Evolutionary conservation across 2,113 vertebrate genomes (phyloP).

Genomic region (Noctilio leporinus): DNA sequence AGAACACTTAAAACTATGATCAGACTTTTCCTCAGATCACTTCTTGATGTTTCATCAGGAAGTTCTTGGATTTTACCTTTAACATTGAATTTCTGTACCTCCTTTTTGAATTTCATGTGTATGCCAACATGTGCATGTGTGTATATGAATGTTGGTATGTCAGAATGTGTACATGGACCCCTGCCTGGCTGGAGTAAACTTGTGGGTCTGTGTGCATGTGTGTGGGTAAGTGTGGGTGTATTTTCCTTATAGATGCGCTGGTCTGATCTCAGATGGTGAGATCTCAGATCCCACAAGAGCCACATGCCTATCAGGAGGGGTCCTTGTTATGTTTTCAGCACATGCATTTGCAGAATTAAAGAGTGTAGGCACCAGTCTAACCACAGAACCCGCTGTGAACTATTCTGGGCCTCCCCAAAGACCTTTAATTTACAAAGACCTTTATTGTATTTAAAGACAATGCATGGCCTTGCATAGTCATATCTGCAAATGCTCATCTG

Average conservation of each 20-base stretch:
- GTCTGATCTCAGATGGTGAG: not conserved
- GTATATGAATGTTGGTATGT: not conserved
- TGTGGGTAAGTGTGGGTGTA: not conserved
- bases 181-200: not conserved
- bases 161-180: not conserved
- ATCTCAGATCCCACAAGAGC: conserved; percentile 50
- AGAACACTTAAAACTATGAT: not conserved
- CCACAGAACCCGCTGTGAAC: conserved; percentile 61
- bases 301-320: conserved; percentile 45
- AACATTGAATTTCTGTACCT: not conserved
- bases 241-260: conserved; percentile 7
- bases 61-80: conserved; percentile 22
- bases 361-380: conserved; percentile 50
- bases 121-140: not conserved
- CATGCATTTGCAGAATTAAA: conserved; percentile 73
- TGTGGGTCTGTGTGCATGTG: not conserved
- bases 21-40: not conserved
- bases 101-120: not conserved
- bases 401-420: conserved; percentile 63
- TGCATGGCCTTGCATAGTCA: not conserved
- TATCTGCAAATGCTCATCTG: not conserved
- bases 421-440: conserved; percentile 66
- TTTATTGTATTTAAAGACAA: conserved; percentile 65
- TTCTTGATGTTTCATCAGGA: not conserved
- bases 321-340: conserved; percentile 51